These are phyloP conservation scores for Chaetodon trifascialis DNA, from an alignment of 2,113 vertebrate genomes.

Conservation along the genomic window DNA sequence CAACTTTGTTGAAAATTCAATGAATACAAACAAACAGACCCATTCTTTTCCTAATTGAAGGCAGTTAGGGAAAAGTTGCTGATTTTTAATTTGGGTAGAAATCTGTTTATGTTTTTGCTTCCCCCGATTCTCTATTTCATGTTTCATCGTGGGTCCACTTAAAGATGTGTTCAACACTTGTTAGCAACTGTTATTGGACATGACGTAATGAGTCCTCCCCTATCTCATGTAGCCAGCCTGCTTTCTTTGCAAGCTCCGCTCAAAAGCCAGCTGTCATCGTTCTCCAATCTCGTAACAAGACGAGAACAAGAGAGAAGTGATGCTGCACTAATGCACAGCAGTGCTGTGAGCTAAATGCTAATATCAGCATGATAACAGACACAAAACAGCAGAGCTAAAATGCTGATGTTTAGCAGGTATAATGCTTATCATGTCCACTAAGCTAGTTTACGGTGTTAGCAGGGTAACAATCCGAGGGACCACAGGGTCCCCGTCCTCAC, in stretches of 20 bases:
- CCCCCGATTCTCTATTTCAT: background rate
- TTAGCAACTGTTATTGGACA: background rate
- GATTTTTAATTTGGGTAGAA: background rate
- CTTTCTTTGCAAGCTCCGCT: background rate
- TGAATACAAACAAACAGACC: background rate
- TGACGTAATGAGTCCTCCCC: too few species aligned
- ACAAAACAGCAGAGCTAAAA: background rate
- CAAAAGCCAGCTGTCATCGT: background rate
- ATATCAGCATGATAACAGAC: background rate
- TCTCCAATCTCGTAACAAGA: background rate
- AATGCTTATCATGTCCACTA: too few species aligned
- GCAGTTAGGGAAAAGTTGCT: background rate
- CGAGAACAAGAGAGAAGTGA: background rate
- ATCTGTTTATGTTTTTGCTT: background rate
- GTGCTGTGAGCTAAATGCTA: background rate
- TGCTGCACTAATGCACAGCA: background rate
- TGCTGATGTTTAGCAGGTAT: background rate
- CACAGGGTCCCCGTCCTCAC: too few species aligned
- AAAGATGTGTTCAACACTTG: background rate
- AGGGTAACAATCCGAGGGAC: too few species aligned
- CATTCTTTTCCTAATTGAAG: background rate
- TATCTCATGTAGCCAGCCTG: too few species aligned
- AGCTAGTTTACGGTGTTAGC: background rate
- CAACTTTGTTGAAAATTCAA: background rate
- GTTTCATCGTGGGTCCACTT: background rate